Percentiles rank a stretch among this genome's conserved stretches.
Evolutionary conservation across 2,113 vertebrate genomes (phyloP).

Genomic region (Romanogobio albipinnatus): DNA sequence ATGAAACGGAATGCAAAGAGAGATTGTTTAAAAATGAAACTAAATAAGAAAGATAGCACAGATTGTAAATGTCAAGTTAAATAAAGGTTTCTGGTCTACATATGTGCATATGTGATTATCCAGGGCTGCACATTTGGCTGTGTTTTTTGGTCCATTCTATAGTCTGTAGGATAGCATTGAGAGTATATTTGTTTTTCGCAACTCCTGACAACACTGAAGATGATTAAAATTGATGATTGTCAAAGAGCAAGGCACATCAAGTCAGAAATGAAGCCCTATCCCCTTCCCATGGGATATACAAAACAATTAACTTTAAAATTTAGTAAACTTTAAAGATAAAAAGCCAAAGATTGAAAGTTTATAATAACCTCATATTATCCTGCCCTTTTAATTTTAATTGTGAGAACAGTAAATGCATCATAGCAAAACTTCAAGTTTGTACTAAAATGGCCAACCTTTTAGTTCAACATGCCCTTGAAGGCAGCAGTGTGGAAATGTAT

Average conservation of each 20-base stretch:
- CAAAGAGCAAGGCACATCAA: conserved; percentile 85
- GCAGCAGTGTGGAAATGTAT: not conserved
- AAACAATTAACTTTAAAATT: not conserved
- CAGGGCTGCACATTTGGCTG: conserved; percentile 24
- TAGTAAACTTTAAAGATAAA: conserved; percentile 12
- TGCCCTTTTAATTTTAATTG: not conserved
- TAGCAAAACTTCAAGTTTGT: not conserved
- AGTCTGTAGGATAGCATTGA: conserved; percentile 44
- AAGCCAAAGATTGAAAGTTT: conserved; percentile 3
- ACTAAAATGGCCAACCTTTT: not conserved
- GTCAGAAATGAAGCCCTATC: conserved; percentile 52
- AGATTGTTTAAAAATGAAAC: not conserved
- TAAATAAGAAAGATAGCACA: not conserved
- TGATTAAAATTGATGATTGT: not conserved
- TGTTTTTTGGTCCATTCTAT: conserved; percentile 18
- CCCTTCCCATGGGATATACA: not conserved
- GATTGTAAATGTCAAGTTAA: conserved; percentile 16
- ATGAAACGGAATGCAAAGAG: conserved; percentile 22
- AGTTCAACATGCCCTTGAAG: not conserved
- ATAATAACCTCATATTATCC: not conserved
- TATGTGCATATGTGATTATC: conserved; percentile 34
- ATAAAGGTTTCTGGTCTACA: conserved; percentile 39
- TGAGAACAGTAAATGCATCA: not conserved
- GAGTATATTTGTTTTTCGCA: not conserved
- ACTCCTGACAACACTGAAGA: conserved; percentile 4